Conservation (phyloP, 2,797 vertebrate genomes). For the Trachops cirrhosus region DNA sequence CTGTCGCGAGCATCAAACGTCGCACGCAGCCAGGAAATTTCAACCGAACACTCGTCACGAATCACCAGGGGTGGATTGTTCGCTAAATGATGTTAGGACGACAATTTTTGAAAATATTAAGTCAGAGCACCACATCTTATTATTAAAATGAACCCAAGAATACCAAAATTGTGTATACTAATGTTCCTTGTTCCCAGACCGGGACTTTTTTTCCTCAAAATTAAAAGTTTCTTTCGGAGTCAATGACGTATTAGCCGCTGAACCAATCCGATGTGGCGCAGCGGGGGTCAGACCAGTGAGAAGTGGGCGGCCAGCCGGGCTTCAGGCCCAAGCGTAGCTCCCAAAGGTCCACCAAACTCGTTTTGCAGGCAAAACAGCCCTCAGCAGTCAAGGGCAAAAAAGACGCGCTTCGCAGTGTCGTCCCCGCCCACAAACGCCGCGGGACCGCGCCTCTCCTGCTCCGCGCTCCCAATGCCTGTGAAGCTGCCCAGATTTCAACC, state of each 20-base stretch:
- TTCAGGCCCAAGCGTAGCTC: constrained; percentile 23
- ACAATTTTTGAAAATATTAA: not conserved
- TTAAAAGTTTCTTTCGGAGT: not conserved
- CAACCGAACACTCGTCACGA: not conserved
- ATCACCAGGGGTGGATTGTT: not conserved
- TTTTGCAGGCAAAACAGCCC: not conserved
- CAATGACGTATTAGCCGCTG: not conserved
- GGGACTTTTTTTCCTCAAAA: not conserved
- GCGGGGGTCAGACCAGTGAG: not conserved
- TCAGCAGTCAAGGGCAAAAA: no score
- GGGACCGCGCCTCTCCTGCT: rapidly evolving
- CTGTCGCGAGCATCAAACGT: not conserved
- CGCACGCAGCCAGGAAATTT: not conserved
- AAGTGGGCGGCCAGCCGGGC: constrained; percentile 29
- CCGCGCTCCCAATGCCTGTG: rapidly evolving
- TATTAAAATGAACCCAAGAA: not conserved
- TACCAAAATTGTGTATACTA: not conserved
- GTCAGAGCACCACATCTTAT: not conserved
- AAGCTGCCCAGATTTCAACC: not conserved
- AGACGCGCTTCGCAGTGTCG: no score
- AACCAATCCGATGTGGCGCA: not conserved
- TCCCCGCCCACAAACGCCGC: not conserved
- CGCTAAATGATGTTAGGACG: not conserved
- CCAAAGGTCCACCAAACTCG: not conserved
- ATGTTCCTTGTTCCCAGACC: constrained; percentile 13